Conservation (phyloP, 1,140 invertebrate species). For the Brachionus koreanus region DNA sequence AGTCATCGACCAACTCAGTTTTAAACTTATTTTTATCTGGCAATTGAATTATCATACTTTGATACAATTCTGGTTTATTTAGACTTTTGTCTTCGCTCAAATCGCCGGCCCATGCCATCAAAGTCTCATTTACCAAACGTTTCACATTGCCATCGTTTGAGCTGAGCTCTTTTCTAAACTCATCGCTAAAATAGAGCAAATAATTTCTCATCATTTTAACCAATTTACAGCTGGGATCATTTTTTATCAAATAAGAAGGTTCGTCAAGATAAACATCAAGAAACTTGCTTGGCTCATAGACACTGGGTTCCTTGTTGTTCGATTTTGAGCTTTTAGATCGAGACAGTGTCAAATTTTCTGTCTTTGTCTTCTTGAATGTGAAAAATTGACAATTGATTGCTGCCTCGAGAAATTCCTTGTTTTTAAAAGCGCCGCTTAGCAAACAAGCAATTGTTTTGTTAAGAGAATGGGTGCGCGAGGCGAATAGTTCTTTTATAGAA, state of each 20-base stretch:
- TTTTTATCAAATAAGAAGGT: neutral
- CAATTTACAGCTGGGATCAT: conserved; percentile 15
- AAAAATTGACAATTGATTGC: neutral
- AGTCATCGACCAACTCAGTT: neutral
- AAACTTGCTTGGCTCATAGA: neutral
- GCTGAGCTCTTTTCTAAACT: neutral
- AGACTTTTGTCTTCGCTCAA: neutral
- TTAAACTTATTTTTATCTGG: neutral
- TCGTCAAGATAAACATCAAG: neutral
- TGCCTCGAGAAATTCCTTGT: neutral
- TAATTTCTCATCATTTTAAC: conserved; percentile 25
- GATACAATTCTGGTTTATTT: neutral
- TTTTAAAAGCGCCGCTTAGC: neutral
- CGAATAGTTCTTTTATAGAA: neutral
- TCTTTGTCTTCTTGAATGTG: neutral
- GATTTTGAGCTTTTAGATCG: conserved; percentile 12
- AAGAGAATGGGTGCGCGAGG: neutral
- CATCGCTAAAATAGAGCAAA: neutral
- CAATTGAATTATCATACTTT: neutral
- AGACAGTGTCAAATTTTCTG: neutral
- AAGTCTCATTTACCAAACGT: neutral
- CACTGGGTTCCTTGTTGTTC: neutral
- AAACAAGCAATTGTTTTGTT: neutral
- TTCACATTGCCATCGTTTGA: neutral
- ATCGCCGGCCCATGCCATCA: neutral